These are phyloP conservation scores for Hemiprocne comata DNA, from an alignment of 2,113 vertebrate genomes.

Conservation along the genomic window DNA sequence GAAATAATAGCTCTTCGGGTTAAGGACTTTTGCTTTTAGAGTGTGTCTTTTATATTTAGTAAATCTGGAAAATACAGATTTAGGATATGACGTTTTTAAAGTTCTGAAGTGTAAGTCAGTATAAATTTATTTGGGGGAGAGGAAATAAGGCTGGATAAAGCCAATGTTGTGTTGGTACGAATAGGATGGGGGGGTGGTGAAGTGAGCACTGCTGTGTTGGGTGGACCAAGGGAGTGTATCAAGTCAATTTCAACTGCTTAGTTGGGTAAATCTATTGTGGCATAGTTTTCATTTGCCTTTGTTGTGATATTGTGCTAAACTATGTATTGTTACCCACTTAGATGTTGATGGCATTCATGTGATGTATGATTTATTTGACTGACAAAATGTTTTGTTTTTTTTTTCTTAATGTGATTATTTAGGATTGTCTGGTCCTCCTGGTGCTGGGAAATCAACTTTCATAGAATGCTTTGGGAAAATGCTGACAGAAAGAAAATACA, in stretches of 20 bases:
- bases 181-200: neutral
- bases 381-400: neutral
- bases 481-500: slow-evolving; percentile 90
- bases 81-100: neutral
- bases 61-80: neutral
- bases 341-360: neutral
- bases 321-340: neutral
- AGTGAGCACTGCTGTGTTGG: neutral
- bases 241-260: neutral
- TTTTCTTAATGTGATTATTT: neutral
- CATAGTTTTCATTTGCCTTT: neutral
- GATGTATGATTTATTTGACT: neutral
- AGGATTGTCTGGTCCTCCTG: slow-evolving; percentile 96
- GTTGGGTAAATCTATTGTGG: neutral
- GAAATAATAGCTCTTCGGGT: neutral
- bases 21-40: neutral
- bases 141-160: neutral
- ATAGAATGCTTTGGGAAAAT: slow-evolving; percentile 97
- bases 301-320: neutral
- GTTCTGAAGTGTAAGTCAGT: neutral
- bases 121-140: neutral
- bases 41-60: neutral
- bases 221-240: neutral
- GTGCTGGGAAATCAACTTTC: slow-evolving; percentile 96
- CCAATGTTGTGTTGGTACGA: neutral